phyloP scores from a whole-genome alignment of 2,888 invertebrate genomes.

The Odontothrips loti region DNA sequence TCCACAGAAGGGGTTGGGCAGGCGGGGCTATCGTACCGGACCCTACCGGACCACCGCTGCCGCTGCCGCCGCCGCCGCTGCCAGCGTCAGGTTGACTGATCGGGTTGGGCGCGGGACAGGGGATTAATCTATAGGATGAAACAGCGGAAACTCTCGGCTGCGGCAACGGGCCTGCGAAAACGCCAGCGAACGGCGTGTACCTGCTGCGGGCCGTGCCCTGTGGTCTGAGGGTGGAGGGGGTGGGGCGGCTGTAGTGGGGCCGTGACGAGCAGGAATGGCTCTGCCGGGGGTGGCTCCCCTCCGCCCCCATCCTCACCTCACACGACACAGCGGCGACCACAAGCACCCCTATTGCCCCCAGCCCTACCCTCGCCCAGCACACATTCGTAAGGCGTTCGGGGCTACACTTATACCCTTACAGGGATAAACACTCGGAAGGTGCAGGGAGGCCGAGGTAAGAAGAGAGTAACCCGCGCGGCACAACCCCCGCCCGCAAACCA shows the following conservation, averaged over 20 bases:
- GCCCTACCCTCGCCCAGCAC: neutral
- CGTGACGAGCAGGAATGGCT: neutral
- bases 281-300: neutral
- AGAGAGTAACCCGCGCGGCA: no score
- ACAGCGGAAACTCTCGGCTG: neutral
- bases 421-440: no score
- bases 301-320: neutral
- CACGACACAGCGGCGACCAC: neutral
- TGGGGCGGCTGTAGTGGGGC: neutral
- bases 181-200: neutral
- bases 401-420: no score
- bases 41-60: no score
- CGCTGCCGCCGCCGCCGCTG: neutral
- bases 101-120: neutral
- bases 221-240: no score
- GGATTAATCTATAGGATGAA: constrained; percentile 16
- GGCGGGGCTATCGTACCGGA: neutral
- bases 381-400: no score
- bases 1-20: neutral
- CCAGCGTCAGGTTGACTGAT: constrained; percentile 2
- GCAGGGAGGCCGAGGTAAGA: no score
- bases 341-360: neutral
- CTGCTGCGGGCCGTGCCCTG: neutral
- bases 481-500: no score
- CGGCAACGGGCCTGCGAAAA: neutral